Base-by-base conservation (phyloP, 2,888 invertebrate genomes). In the Plebejus argus region DNA sequence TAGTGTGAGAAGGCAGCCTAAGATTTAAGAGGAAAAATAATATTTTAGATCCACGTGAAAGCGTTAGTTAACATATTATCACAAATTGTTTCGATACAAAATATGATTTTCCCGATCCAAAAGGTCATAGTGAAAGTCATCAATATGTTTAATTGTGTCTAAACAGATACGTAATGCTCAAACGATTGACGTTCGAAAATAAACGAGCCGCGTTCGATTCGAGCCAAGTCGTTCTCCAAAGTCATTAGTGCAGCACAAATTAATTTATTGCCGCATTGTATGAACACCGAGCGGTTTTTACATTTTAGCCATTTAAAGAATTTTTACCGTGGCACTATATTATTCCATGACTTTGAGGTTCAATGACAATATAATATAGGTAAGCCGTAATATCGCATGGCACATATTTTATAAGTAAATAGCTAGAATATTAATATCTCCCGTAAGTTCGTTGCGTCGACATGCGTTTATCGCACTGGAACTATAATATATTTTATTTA, bases 131-230 rank as follows among this genome's bases (percentile, higher is more conserved):
- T 53, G 74, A 53, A 53, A 74, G 74, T 74, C 74, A 53, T 74
- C 53, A 74, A 74, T 53, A 53, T 28, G 49, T 74, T 74, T 74
- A 74, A 49, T 74, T 53, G 53, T 49, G 74, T 74, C 74, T 74
- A 53, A 53, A 72, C 72, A 53, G 74, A 74, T 77, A 80, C 83
- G 84, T 77, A 71, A 56, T 77, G 77, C 58, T 72, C 58, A 77
- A 77, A 77, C 81, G 82, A 80, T 76, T 76, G 85, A 85, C 85
- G 89, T 89, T 89, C 90, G 90, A 89, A 91, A 91, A 91, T 91
- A 91, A 90, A 91, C 89, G 85, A 88, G 83, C 85, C 85, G 89
- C 87, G 86, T 86, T 33, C 87, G 80, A 80, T 82, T 82, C 83
- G 85, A 83, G 87, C 87, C 87, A 86, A 87, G 85, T 85, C 83